Conservation (phyloP, 2,113 vertebrate genomes). For the Alouatta palliata region DNA sequence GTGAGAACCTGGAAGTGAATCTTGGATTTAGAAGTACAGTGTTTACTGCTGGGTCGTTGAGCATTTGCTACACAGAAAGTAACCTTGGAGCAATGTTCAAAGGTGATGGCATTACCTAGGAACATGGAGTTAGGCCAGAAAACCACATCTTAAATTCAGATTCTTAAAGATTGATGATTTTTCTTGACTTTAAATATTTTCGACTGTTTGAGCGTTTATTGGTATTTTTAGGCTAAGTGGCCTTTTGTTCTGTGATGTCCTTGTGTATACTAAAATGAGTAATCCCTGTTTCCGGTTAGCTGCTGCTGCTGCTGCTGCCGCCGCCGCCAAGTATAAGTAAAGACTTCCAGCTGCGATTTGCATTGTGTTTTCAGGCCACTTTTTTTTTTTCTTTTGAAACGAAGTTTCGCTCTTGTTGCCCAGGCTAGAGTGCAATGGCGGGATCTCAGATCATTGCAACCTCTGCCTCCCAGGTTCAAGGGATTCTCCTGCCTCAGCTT, state of each 20-base stretch:
- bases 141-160: neutral
- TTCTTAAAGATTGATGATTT: neutral
- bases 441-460: too few species aligned
- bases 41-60: neutral
- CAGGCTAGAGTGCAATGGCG: too few species aligned
- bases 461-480: too few species aligned
- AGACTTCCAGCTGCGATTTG: constrained; percentile 32
- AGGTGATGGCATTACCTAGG: neutral
- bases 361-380: neutral
- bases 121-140: neutral
- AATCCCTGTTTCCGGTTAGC: constrained; percentile 49
- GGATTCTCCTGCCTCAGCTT: too few species aligned
- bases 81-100: neutral
- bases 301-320: constrained; percentile 21
- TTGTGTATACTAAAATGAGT: neutral
- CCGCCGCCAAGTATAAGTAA: constrained; percentile 6
- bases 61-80: neutral
- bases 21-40: neutral
- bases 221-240: neutral
- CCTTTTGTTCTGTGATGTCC: constrained; percentile 60
- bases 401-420: too few species aligned
- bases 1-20: neutral
- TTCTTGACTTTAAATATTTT: constrained; percentile 31
- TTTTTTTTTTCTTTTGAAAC: neutral
- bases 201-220: neutral